Evolutionary conservation across 2,888 invertebrate species (phyloP).

Genomic region (Linyphia triangularis): DNA sequence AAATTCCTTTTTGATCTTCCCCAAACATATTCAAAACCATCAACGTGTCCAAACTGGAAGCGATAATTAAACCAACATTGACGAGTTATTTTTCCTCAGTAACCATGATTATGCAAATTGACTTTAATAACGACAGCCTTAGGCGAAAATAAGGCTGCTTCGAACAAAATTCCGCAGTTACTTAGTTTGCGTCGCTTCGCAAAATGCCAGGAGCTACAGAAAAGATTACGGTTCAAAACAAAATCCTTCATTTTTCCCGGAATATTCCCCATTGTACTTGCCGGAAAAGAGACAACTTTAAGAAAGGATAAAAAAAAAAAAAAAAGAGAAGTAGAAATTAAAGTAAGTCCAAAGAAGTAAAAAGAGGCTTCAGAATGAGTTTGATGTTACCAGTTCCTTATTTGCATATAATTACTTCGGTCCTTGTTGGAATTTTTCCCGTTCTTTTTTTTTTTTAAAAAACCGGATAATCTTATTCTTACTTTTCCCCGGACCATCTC

Average conservation of each 20-base stretch:
- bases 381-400: conserved; percentile 66
- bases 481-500: conserved; percentile 43
- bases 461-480: conserved; percentile 66
- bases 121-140: conserved; percentile 3
- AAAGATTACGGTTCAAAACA: conserved; percentile 40
- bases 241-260: conserved; percentile 28
- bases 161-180: background rate
- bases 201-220: background rate
- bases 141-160: background rate
- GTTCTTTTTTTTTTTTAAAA: conserved; percentile 2
- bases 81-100: background rate
- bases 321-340: conserved; percentile 46
- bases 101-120: conserved; percentile 14
- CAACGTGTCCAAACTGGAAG: background rate
- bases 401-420: conserved; percentile 71
- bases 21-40: background rate
- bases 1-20: background rate
- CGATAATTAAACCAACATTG: conserved; percentile 3
- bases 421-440: conserved; percentile 54
- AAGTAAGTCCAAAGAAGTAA: conserved; percentile 56
- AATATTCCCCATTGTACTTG: conserved; percentile 20
- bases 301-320: background rate
- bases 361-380: conserved; percentile 66
- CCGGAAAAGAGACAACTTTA: background rate
- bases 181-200: background rate